Evolutionary conservation across 2,888 invertebrate species (phyloP).

Genomic region (Drosophila glabriapex): DNA sequence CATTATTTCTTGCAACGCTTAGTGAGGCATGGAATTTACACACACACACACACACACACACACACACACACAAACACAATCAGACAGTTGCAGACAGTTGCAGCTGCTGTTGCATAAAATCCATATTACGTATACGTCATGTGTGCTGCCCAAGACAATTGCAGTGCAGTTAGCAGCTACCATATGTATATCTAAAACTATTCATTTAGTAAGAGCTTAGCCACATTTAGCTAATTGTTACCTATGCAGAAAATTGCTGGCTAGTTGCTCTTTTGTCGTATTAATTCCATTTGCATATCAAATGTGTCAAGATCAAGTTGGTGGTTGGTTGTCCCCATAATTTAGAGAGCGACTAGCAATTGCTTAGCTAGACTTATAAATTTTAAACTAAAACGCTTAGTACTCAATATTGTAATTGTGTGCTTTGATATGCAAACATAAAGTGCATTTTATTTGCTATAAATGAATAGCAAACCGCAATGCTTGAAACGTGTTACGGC

Average conservation of each 20-base stretch:
- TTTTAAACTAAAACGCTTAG: neutral
- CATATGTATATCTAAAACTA: neutral
- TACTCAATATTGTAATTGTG: slow-evolving; percentile 24
- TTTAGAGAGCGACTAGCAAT: slow-evolving; percentile 20
- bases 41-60: slow-evolving; percentile 17
- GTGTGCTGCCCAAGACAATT: slow-evolving; percentile 23
- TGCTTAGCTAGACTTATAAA: slow-evolving; percentile 1
- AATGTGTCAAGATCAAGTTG: slow-evolving; percentile 61
- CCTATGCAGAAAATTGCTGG: slow-evolving; percentile 22
- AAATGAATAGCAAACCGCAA: neutral
- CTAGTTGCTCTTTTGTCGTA: slow-evolving; percentile 15
- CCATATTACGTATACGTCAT: slow-evolving; percentile 62
- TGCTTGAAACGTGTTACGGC: neutral
- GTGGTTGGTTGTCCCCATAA: neutral
- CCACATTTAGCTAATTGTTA: slow-evolving; percentile 31
- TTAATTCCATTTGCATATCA: slow-evolving; percentile 58
- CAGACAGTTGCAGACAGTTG: neutral
- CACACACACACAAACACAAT: slow-evolving; percentile 10
- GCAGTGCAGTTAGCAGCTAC: slow-evolving; percentile 5
- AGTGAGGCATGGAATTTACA: slow-evolving; percentile 35
- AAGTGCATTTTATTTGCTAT: neutral
- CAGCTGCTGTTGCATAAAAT: slow-evolving; percentile 44
- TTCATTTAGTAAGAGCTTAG: slow-evolving; percentile 1
- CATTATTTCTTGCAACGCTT: slow-evolving; percentile 33
- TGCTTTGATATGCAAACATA: slow-evolving; percentile 6